Conservation (phyloP, 1,140 invertebrate species). For the Philotrypesis tridentata region DNA sequence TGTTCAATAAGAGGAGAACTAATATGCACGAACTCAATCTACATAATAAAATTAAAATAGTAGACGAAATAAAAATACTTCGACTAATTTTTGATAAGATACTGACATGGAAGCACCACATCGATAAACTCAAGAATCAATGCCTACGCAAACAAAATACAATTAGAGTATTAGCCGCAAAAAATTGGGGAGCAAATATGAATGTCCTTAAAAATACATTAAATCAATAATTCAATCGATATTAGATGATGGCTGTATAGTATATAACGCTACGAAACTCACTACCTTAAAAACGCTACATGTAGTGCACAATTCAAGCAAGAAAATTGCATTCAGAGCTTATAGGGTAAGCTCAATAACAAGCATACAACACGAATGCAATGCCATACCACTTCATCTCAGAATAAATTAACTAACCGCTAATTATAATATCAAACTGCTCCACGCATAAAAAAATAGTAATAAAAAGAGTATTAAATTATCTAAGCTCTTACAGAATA, state of each 20-base stretch:
- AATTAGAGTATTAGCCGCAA: not conserved
- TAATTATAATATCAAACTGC: too few species aligned
- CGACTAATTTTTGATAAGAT: not conserved
- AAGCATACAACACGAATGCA: too few species aligned
- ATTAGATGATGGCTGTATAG: not conserved
- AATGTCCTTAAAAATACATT: not conserved
- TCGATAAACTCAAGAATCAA: not conserved
- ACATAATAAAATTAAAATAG: not conserved
- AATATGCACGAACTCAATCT: not conserved
- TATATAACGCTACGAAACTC: not conserved
- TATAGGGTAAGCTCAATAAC: not conserved
- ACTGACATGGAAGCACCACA: not conserved
- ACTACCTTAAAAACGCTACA: not conserved
- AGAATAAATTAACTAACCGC: too few species aligned
- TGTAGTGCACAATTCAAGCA: not conserved
- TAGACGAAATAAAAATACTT: not conserved
- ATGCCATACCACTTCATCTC: too few species aligned
- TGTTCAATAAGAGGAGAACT: not conserved
- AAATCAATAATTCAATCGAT: not conserved
- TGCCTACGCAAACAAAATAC: not conserved
- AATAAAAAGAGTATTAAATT: too few species aligned
- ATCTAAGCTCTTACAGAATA: too few species aligned
- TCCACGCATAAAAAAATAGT: too few species aligned
- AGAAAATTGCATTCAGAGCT: constrained; percentile 5
- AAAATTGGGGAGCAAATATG: not conserved